Conservation (phyloP, 2,113 vertebrate genomes). For the Natator depressus region DNA sequence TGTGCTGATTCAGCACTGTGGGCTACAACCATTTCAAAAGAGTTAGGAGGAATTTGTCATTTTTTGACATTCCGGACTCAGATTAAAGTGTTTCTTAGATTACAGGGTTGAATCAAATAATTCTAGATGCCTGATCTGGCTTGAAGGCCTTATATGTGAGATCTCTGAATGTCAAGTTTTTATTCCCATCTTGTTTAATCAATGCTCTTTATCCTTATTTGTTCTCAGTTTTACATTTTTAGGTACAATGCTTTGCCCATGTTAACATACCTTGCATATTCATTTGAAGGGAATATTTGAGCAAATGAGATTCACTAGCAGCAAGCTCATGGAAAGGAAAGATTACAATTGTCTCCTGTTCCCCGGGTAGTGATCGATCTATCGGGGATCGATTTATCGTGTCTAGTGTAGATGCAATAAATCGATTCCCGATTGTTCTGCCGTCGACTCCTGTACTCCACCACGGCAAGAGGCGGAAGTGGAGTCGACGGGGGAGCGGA, state of each 20-base stretch:
- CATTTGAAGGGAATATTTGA: background rate
- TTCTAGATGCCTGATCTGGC: background rate
- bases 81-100: background rate
- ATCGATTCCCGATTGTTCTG: no score
- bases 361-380: no score
- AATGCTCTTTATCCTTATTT: background rate
- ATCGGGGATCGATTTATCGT: no score
- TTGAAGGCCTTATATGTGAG: background rate
- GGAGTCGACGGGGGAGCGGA: no score
- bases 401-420: no score
- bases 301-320: background rate
- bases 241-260: background rate
- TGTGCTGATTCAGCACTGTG: constrained; percentile 24
- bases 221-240: background rate
- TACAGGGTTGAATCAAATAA: background rate
- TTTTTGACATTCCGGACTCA: constrained; percentile 12
- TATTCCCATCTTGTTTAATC: background rate
- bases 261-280: background rate
- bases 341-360: background rate
- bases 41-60: background rate
- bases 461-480: no score
- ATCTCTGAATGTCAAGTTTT: background rate
- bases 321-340: background rate
- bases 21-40: constrained; percentile 13
- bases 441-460: no score